Base-by-base conservation (phyloP, 2,113 vertebrate genomes). In the Gavialis gangeticus region DNA sequence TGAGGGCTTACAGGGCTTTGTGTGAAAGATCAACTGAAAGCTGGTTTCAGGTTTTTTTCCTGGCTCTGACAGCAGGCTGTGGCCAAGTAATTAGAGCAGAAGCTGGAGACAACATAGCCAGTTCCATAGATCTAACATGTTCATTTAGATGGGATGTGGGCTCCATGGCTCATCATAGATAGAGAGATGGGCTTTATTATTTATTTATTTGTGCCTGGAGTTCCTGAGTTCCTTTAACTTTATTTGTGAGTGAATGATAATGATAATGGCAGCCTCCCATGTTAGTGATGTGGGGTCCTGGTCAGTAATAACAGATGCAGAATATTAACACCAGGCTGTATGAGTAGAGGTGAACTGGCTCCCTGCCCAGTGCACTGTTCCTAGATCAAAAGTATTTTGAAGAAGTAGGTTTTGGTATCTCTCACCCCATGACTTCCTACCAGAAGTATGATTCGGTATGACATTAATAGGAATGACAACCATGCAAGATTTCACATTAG, bases 401-500 rank as follows among this genome's bases (percentile, higher is more conserved):
- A 73, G 17, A 55, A 85, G 58, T 19, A 1, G 76, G 1, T 71
- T 86, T 67, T 3, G 75, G 3, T 75, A n/a, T 64, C 14, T 67
- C 16, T 9, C 2, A 2, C 1, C 5, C 2, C 3, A 11, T n/a
- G 66, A 69, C n/a, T 46, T 46, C 46, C 63, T 46, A 21, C 5
- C 30, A 10, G 30, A 12, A 34, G 18, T 62, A 34, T 2, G 1
- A n/a, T 87, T 93, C 85, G 46, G 22, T 17, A n/a, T 19, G 28
- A 71, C 10, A 2, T 11, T 82, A 3, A 4, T 37, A 30, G 5
- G 34, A 9, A 14, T 8, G 82, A 28, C 27, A 84, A 56, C 75
- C 27, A 83, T 1, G 1, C 4, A 62, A 28, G 6, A 0, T 0
- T 59, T 11, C 16, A 62, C 13, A 13, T 79, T 28, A 12, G 37